Evolutionary conservation across 2,888 invertebrate species (phyloP).

Genomic region (Hirtodrosophila cameraria): DNA sequence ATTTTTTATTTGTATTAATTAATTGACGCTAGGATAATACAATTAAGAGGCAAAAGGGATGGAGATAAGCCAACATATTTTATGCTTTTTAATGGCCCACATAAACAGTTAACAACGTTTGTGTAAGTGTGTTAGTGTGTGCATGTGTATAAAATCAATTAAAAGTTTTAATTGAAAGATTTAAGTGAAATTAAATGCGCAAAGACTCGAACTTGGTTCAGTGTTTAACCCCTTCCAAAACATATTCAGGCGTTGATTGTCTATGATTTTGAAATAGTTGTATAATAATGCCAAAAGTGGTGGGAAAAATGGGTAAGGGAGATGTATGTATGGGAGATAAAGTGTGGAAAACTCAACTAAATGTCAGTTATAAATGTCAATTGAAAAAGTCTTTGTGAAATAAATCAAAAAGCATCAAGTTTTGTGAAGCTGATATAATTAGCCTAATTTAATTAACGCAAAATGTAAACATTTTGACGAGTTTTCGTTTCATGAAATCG

Average conservation of each 20-base stretch:
- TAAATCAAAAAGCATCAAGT: conserved; percentile 54
- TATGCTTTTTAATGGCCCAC: conserved; percentile 30
- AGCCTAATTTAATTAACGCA: conserved; percentile 64
- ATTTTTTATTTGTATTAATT: conserved; percentile 28
- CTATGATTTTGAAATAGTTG: conserved; percentile 36
- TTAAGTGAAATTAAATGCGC: conserved; percentile 67
- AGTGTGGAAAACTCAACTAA: not conserved
- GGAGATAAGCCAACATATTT: conserved; percentile 24
- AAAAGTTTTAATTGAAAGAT: conserved; percentile 76
- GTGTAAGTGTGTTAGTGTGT: conserved; percentile 13
- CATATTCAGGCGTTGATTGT: conserved; percentile 24
- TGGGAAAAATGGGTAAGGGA: not conserved
- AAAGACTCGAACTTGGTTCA: conserved; percentile 7
- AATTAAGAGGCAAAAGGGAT: conserved; percentile 9
- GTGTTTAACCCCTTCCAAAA: not conserved
- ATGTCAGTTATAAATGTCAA: not conserved
- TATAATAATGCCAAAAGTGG: not conserved
- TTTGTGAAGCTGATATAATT: conserved; percentile 37
- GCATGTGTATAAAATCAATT: conserved; percentile 66
- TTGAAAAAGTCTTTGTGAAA: conserved; percentile 33
- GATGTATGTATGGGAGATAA: conserved; percentile 36
- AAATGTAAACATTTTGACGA: conserved; percentile 52
- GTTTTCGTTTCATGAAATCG: conserved; percentile 22
- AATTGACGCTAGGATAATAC: conserved; percentile 27
- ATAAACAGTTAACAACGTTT: conserved; percentile 9